These are phyloP conservation scores for Seriola quinqueradiata DNA, from an alignment of 2,113 vertebrate genomes.

Conservation along the genomic window DNA sequence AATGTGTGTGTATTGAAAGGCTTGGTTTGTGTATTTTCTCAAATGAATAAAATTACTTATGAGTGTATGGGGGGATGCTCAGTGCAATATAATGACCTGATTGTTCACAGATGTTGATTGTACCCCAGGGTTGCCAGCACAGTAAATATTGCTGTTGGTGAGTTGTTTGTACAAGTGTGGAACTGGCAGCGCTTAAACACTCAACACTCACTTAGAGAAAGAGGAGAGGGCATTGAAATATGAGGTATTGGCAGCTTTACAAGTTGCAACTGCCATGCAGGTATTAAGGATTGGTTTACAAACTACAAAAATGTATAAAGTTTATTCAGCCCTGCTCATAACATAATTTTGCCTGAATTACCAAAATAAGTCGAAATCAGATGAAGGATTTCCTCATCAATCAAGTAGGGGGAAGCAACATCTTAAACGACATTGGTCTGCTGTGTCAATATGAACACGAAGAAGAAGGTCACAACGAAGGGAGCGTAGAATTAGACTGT, in stretches of 20 bases:
- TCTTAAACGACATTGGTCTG: background rate
- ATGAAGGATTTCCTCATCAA: background rate
- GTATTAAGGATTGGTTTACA: background rate
- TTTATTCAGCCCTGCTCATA: background rate
- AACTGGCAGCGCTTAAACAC: background rate
- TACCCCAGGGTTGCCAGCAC: background rate
- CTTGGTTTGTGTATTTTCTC: background rate
- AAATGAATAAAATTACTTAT: constrained; percentile 27
- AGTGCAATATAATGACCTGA: constrained; percentile 16
- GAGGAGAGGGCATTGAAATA: background rate
- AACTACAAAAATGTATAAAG: background rate
- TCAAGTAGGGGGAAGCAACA: constrained; percentile 27
- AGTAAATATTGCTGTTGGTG: background rate
- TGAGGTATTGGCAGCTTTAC: background rate
- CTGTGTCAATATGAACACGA: background rate
- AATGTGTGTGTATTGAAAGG: constrained; percentile 2
- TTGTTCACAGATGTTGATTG: constrained; percentile 23
- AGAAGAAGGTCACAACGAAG: constrained; percentile 21
- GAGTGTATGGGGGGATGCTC: background rate
- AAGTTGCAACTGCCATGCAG: background rate
- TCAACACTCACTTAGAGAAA: constrained; percentile 4
- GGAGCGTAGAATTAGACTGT: constrained; percentile 28
- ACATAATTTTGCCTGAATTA: background rate
- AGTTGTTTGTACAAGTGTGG: background rate
- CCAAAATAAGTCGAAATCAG: background rate